phyloP scores from a whole-genome alignment of 1,140 invertebrate genomes.

The Amphibalanus amphitrite region DNA sequence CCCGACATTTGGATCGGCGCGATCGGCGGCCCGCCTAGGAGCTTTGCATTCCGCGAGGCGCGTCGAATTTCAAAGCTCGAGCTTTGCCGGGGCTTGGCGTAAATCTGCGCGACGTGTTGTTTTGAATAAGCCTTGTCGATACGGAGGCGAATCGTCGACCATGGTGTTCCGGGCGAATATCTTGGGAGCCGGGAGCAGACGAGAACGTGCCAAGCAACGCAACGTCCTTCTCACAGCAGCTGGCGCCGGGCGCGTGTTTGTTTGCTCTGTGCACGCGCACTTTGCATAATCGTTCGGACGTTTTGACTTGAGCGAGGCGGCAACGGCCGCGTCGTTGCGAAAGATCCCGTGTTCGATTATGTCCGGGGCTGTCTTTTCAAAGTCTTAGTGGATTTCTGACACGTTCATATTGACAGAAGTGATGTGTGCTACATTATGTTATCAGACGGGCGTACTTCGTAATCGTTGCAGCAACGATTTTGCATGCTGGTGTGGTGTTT shows the following conservation, averaged over 20 bases:
- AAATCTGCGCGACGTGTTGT: not conserved
- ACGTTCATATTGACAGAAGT: not conserved
- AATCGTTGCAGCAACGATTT: no score
- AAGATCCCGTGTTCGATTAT: not conserved
- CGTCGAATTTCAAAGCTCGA: no score
- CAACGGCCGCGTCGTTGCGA: not conserved
- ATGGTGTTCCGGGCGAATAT: no score
- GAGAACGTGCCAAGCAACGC: not conserved
- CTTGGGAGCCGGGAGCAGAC: no score
- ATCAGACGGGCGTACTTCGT: no score
- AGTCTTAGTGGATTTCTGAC: not conserved
- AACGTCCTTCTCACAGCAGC: not conserved
- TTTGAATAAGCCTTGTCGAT: not conserved
- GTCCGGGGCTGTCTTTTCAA: not conserved
- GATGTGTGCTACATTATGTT: no score
- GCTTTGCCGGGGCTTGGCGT: not conserved
- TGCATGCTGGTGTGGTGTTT: no score
- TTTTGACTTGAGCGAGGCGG: not conserved
- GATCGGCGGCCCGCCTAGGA: no score
- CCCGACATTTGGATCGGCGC: no score
- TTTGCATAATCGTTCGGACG: not conserved
- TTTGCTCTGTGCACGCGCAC: not conserved
- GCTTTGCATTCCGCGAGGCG: no score
- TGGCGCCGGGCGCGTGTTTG: not conserved
- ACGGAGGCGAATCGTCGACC: not conserved